Evolutionary conservation across 2,797 vertebrate genomes (phyloP).

Genomic region (Hoplostethus atlanticus): DNA sequence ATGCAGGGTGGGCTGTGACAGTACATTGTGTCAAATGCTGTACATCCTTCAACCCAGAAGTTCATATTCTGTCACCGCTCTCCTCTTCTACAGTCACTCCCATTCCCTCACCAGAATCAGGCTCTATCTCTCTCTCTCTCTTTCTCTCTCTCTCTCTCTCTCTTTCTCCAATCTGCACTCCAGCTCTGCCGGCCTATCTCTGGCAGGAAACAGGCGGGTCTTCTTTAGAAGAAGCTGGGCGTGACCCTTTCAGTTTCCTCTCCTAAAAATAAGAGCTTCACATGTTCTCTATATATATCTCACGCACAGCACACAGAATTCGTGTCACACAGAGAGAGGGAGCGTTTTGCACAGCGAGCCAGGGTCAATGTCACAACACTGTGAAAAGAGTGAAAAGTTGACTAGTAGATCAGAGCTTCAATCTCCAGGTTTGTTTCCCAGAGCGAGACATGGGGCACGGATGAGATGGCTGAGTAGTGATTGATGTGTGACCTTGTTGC

Average conservation of each 20-base stretch:
- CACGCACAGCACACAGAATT: slow-evolving; percentile 9
- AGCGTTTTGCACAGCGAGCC: neutral
- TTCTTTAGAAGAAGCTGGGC: slow-evolving; percentile 58
- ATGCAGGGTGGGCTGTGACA: too few relatives aligned
- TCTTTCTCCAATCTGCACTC: slow-evolving; percentile 40
- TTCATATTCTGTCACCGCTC: neutral
- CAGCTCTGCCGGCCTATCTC: slow-evolving; percentile 43
- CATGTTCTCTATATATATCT: slow-evolving; percentile 27
- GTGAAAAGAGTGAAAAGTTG: neutral
- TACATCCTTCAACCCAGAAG: neutral
- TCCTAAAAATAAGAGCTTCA: slow-evolving; percentile 49
- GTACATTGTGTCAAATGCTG: too few relatives aligned
- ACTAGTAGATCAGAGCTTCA: slow-evolving; percentile 16
- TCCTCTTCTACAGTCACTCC: neutral
- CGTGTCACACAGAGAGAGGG: neutral
- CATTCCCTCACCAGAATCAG: neutral
- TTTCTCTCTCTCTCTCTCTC: slow-evolving; percentile 26
- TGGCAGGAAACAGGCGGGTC: slow-evolving; percentile 72
- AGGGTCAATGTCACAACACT: neutral
- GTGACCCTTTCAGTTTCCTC: slow-evolving; percentile 73
- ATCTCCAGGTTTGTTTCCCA: slow-evolving; percentile 4
- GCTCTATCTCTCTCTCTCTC: neutral
- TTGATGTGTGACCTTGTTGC: slow-evolving; percentile 42
- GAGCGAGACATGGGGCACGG: slow-evolving; percentile 15
- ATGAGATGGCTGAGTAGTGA: slow-evolving; percentile 26